These are phyloP conservation scores for Gambusia holbrooki DNA, from an alignment of 2,113 vertebrate genomes.

Conservation along the genomic window DNA sequence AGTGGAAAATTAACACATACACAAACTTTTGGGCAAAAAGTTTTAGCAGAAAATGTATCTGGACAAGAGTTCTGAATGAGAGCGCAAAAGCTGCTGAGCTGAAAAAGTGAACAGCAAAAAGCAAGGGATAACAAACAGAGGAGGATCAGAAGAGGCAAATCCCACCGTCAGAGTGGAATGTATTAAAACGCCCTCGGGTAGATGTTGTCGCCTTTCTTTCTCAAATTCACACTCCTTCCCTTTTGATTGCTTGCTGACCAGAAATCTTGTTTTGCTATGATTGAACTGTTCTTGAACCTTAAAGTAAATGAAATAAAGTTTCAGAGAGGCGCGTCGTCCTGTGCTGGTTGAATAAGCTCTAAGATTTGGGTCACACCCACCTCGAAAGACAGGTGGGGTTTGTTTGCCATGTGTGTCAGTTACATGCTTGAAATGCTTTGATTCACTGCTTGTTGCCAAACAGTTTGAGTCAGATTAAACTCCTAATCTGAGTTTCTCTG, in stretches of 20 bases:
- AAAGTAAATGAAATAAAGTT: background rate
- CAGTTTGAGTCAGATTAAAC: background rate
- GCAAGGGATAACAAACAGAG: background rate
- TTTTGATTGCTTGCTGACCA: background rate
- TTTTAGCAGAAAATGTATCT: background rate
- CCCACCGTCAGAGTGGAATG: background rate
- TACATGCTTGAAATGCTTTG: background rate
- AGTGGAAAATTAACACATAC: background rate
- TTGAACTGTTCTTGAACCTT: background rate
- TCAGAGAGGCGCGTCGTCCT: background rate
- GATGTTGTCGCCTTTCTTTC: background rate
- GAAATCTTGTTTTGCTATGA: background rate
- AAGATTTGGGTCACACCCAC: conserved; percentile 19
- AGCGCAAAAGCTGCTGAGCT: background rate
- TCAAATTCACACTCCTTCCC: background rate
- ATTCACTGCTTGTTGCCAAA: background rate
- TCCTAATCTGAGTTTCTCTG: too few species aligned
- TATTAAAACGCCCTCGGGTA: conserved; percentile 1
- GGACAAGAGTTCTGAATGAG: background rate
- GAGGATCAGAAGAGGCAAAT: background rate
- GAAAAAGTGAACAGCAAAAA: background rate
- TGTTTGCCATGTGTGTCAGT: background rate
- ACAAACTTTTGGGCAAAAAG: too few species aligned
- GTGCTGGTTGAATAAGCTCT: background rate
- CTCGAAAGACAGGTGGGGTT: conserved; percentile 8